Percentiles rank a stretch among this genome's conserved stretches.
These are phyloP conservation scores for Sciurus niger DNA, from an alignment of 2,113 vertebrate species.

Conservation along the genomic window DNA sequence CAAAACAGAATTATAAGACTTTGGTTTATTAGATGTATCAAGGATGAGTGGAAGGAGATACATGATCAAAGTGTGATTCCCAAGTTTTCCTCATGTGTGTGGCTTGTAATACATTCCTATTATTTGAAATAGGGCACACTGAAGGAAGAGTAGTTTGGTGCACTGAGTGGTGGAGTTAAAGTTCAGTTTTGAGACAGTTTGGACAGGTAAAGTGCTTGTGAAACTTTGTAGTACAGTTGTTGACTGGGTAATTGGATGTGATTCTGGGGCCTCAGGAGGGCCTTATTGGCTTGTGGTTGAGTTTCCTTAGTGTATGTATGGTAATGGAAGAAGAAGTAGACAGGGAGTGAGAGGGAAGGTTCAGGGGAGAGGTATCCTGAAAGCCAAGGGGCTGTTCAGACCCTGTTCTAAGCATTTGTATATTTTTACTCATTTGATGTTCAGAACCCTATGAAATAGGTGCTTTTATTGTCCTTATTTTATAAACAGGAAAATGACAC, in stretches of 20 bases:
- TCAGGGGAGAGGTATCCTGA: background rate
- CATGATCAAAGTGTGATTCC: background rate
- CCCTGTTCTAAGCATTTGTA: background rate
- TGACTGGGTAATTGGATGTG: background rate
- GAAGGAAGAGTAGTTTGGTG: conserved; percentile 25
- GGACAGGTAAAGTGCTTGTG: background rate
- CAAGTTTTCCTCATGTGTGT: background rate
- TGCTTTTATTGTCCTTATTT: conserved; percentile 23
- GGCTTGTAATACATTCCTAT: background rate
- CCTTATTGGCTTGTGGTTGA: background rate
- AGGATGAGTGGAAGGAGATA: background rate
- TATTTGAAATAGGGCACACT: conserved; percentile 12
- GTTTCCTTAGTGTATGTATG: background rate
- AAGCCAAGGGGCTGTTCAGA: background rate
- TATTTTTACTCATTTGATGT: conserved; percentile 27
- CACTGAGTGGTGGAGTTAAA: background rate
- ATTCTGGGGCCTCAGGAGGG: background rate
- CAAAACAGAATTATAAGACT: background rate
- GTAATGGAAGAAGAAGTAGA: background rate
- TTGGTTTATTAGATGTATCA: conserved; percentile 24
- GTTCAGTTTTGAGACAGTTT: conserved; percentile 9
- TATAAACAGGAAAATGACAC: background rate
- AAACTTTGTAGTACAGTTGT: background rate
- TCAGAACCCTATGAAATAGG: background rate
- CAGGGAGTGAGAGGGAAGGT: background rate